A percentile compares a stretch with the other conserved stretches of the same genome.
Evolutionary conservation across 2,888 invertebrate genomes (phyloP).

Genomic region (Chloroclysta siterata): DNA sequence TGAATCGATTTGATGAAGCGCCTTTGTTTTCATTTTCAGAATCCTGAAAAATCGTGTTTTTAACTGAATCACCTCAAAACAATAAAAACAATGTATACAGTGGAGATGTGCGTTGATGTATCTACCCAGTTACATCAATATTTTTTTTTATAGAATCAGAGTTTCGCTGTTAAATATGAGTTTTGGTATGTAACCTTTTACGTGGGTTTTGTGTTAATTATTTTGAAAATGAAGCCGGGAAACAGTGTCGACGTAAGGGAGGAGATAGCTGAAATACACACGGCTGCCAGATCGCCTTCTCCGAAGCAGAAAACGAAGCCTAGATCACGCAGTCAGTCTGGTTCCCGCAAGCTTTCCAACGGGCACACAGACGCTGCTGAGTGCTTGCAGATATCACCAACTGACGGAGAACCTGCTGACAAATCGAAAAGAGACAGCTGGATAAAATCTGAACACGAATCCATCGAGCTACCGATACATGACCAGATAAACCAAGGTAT

Average conservation of each 20-base stretch:
- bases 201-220: conserved; percentile 45
- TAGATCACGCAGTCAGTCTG: conserved; percentile 67
- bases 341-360: conserved; percentile 73
- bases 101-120: neutral
- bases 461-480: conserved; percentile 85
- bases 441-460: conserved; percentile 82
- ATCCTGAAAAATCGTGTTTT: conserved; percentile 32
- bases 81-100: neutral
- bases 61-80: neutral
- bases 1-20: too few species aligned
- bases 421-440: conserved; percentile 77
- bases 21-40: conserved; percentile 49
- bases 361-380: conserved; percentile 60
- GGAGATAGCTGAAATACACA: conserved; percentile 78
- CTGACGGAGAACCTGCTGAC: conserved; percentile 56
- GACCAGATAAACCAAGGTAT: conserved; percentile 82
- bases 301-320: conserved; percentile 67
- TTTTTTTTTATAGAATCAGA: conserved; percentile 5
- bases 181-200: conserved; percentile 35
- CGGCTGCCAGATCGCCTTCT: conserved; percentile 72
- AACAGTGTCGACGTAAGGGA: conserved; percentile 69
- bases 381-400: conserved; percentile 42
- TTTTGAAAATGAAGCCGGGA: conserved; percentile 70
- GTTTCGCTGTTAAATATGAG: conserved; percentile 26
- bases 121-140: conserved; percentile 7